A percentile compares a stretch with the other conserved stretches of the same genome.
phyloP scores from a whole-genome alignment of 2,888 invertebrate genomes.

The Drosophila aldrichi region DNA sequence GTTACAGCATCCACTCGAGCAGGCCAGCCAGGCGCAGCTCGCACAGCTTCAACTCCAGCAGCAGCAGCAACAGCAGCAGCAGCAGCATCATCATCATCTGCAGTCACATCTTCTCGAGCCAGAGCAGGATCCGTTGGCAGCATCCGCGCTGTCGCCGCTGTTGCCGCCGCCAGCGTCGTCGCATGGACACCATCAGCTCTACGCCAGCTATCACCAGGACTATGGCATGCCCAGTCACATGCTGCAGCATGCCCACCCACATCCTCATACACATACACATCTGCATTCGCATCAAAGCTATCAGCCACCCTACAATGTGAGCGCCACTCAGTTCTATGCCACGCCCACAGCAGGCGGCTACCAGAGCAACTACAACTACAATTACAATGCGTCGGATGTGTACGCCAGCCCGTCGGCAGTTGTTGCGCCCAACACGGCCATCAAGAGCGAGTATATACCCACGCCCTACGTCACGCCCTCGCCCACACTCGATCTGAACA shows the following conservation, averaged over 20 bases:
- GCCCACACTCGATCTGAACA: conserved; percentile 83
- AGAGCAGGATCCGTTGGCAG: conserved; percentile 57
- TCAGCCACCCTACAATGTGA: conserved; percentile 62
- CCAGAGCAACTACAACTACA: conserved; percentile 67
- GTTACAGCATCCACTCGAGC: conserved; percentile 19
- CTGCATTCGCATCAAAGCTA: conserved; percentile 58
- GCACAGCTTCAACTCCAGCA: conserved; percentile 42
- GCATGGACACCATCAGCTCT: conserved; percentile 64
- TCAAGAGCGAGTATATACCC: conserved; percentile 80
- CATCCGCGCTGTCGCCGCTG: conserved; percentile 61
- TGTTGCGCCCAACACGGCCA: conserved; percentile 24
- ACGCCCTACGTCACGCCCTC: conserved; percentile 84
- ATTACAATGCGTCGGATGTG: conserved; percentile 63
- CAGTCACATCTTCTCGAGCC: conserved; percentile 46
- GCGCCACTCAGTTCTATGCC: conserved; percentile 63
- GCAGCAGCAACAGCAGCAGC: conserved; percentile 43
- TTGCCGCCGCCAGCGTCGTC: conserved; percentile 43
- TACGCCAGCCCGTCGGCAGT: conserved; percentile 58
- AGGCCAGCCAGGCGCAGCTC: conserved; percentile 40
- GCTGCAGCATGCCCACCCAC: conserved; percentile 55
- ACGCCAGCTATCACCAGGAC: conserved; percentile 73
- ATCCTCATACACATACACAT: conserved; percentile 28
- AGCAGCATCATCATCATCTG: conserved; percentile 43
- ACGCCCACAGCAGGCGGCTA: conserved; percentile 53
- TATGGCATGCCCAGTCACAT: conserved; percentile 71